phyloP scores from a whole-genome alignment of 2,797 vertebrate genomes.

The Tarsius wallacei region DNA sequence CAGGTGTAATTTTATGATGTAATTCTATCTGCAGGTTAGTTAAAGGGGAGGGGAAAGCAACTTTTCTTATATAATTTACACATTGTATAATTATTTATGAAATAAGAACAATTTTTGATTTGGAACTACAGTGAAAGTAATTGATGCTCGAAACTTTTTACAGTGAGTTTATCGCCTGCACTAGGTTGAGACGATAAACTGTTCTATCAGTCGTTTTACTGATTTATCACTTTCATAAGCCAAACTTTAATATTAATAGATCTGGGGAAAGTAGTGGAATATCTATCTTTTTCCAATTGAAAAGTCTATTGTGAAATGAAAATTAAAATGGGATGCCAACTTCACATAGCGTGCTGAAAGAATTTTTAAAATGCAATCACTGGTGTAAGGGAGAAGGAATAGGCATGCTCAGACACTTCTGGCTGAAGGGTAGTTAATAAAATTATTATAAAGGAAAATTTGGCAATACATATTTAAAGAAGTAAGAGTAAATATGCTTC shows the following conservation, averaged over 20 bases:
- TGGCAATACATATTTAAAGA: background rate
- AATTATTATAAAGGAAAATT: background rate
- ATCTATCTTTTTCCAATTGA: background rate
- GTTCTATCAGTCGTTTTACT: background rate
- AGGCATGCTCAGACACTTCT: background rate
- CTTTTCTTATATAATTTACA: background rate
- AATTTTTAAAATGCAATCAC: constrained; percentile 38
- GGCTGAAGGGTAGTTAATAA: background rate
- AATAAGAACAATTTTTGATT: background rate
- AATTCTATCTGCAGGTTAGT: background rate
- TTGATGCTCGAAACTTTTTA: background rate
- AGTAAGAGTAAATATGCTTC: background rate
- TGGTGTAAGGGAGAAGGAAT: background rate
- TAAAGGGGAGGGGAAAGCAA: background rate
- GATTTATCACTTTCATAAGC: constrained; percentile 4
- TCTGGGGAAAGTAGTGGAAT: background rate
- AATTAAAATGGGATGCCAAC: constrained; percentile 20
- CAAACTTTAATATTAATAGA: background rate
- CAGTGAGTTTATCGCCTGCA: background rate
- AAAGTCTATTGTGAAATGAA: constrained; percentile 12
- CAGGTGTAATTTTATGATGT: background rate
- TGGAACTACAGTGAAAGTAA: background rate
- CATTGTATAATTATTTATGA: background rate
- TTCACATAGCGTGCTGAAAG: background rate
- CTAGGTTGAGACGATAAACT: background rate